Percentiles rank a stretch among this genome's conserved stretches.
Evolutionary conservation across 35 echinoderm and acorn worm genomes (phyloP).

Genomic region (Ophiothrix spiculata): DNA sequence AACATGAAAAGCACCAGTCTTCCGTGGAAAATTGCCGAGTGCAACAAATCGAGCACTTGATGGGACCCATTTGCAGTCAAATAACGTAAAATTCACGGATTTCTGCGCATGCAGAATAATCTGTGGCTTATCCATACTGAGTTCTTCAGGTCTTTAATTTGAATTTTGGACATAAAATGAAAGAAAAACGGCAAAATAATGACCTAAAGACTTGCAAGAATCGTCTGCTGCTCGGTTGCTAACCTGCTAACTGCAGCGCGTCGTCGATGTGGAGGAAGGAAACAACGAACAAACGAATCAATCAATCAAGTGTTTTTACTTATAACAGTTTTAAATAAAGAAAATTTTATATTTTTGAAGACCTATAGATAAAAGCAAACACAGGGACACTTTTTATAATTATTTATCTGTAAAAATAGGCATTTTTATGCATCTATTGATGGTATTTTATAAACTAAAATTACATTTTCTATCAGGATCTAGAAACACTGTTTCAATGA

Average conservation of each 20-base stretch:
- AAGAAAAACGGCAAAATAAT: neutral
- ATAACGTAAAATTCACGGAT: slow-evolving; percentile 80
- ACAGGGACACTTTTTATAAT: neutral
- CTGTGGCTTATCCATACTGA: slow-evolving; percentile 79
- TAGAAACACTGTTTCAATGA: neutral
- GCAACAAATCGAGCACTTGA: slow-evolving; percentile 97
- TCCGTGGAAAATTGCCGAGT: slow-evolving; percentile 82
- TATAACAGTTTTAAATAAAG: neutral
- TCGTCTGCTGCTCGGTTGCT: neutral
- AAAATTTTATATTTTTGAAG: neutral
- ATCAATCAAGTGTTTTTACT: neutral
- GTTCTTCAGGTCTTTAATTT: neutral
- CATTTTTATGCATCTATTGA: neutral
- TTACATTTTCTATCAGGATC: neutral
- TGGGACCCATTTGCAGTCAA: slow-evolving; percentile 88
- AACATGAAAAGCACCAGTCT: slow-evolving; percentile 87
- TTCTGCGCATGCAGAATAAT: slow-evolving; percentile 79
- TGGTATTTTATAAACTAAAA: no score
- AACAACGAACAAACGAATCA: neutral
- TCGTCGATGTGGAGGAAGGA: neutral
- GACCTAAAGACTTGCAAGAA: neutral
- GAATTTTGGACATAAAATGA: neutral
- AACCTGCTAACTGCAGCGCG: neutral
- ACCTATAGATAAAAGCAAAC: neutral
- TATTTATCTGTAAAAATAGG: neutral